A percentile compares a stretch with the other conserved stretches of the same genome.
Evolutionary conservation across 1,140 invertebrate species (phyloP).

Genomic region (Palaemon carinicauda): DNA sequence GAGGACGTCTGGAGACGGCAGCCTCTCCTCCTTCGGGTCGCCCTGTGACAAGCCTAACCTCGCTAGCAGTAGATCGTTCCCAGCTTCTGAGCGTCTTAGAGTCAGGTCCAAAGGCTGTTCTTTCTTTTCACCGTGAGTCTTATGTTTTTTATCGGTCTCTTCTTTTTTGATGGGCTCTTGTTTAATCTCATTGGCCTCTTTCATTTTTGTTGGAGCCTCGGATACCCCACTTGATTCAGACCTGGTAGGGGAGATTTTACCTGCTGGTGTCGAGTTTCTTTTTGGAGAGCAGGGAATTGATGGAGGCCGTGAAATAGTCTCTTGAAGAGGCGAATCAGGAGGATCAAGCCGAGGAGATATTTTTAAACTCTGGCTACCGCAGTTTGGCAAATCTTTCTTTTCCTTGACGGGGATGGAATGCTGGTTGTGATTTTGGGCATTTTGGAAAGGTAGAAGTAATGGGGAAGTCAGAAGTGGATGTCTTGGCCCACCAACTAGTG

Average conservation of each 20-base stretch:
- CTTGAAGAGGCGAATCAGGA: conserved; percentile 5
- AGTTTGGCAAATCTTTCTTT: conserved; percentile 26
- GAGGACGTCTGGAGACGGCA: conserved; percentile 13
- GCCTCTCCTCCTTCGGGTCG: conserved; percentile 20
- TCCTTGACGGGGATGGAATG: conserved; percentile 25
- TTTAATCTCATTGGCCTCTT: not conserved
- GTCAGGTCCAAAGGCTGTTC: conserved; percentile 50
- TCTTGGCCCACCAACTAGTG: conserved; percentile 50
- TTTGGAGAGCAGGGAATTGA: conserved; percentile 23
- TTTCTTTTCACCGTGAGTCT: conserved; percentile 3
- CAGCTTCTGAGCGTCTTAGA: conserved; percentile 27
- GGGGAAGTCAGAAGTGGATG: conserved; percentile 54
- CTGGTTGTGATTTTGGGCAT: not conserved
- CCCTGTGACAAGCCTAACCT: conserved; percentile 21
- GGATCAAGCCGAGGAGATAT: conserved; percentile 11
- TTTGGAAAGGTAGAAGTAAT: conserved; percentile 52
- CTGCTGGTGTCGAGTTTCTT: conserved; percentile 15
- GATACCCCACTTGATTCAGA: conserved; percentile 21
- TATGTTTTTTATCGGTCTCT: not conserved
- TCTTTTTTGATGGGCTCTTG: conserved; percentile 28
- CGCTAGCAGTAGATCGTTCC: conserved; percentile 33
- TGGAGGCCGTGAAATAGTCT: not conserved
- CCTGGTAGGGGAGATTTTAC: conserved; percentile 25
- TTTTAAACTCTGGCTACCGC: not conserved
- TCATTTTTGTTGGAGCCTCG: not conserved